Conservation (phyloP, 2,888 invertebrate species). For the Agrotis clavis region DNA sequence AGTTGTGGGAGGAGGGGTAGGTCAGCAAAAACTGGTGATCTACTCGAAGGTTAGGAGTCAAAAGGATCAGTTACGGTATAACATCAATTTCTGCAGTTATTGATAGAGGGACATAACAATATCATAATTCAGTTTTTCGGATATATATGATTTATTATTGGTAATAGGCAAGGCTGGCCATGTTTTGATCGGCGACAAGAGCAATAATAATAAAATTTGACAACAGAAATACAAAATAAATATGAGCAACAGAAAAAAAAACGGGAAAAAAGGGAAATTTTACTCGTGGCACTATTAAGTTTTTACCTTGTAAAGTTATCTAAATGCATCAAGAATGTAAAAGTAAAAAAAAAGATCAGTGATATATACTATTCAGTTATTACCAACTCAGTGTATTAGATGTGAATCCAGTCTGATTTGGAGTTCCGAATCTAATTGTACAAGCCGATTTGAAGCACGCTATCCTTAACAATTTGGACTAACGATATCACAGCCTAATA, state of each 20-base stretch:
- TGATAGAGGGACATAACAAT: slow-evolving; percentile 87
- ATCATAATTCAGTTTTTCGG: slow-evolving; percentile 79
- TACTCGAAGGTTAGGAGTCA: slow-evolving; percentile 86
- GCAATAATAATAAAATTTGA: background rate
- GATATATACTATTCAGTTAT: no score
- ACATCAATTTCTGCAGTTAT: slow-evolving; percentile 85
- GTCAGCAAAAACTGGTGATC: slow-evolving; percentile 73
- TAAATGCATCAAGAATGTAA: background rate
- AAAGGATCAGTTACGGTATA: slow-evolving; percentile 85
- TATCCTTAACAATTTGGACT: slow-evolving; percentile 60
- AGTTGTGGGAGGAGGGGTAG: slow-evolving; percentile 53
- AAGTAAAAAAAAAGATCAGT: background rate
- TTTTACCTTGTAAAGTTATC: no score
- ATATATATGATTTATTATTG: slow-evolving; percentile 58
- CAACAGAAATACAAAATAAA: background rate
- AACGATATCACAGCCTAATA: slow-evolving; percentile 53
- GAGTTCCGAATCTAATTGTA: slow-evolving; percentile 15
- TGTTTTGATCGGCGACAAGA: slow-evolving; percentile 22
- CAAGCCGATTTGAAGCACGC: slow-evolving; percentile 46
- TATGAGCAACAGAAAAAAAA: background rate
- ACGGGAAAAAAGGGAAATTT: background rate
- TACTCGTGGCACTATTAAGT: background rate
- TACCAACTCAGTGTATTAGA: background rate
- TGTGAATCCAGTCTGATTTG: slow-evolving; percentile 16
- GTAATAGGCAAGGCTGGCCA: slow-evolving; percentile 14